Evolutionary conservation across 2,797 vertebrate species (phyloP).

Genomic region (Salmo trutta): DNA sequence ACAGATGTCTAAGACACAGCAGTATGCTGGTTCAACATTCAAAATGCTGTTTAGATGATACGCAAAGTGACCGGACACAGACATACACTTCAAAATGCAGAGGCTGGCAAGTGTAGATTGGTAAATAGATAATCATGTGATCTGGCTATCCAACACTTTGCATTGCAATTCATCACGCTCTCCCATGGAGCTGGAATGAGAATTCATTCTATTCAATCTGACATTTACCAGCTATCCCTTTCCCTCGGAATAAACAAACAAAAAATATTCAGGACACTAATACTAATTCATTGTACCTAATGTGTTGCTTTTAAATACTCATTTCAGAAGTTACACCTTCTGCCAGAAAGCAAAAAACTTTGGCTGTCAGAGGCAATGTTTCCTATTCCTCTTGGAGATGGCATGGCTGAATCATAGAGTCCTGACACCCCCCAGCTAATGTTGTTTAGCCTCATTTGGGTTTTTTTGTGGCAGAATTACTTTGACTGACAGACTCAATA

Average conservation of each 20-base stretch:
- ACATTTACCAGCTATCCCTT: slow-evolving; percentile 50
- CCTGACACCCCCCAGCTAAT: neutral
- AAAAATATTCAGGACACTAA: slow-evolving; percentile 51
- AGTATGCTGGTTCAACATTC: neutral
- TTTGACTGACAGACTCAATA: slow-evolving; percentile 15
- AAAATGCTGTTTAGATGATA: neutral
- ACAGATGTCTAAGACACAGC: slow-evolving; percentile 19
- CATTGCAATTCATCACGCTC: slow-evolving; percentile 16
- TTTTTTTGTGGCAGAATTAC: slow-evolving; percentile 22
- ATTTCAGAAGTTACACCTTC: slow-evolving; percentile 77
- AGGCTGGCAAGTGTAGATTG: neutral
- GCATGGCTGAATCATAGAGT: slow-evolving; percentile 20
- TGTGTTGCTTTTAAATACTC: slow-evolving; percentile 74
- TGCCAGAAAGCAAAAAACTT: slow-evolving; percentile 70
- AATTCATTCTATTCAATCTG: slow-evolving; percentile 56
- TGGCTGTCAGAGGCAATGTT: slow-evolving; percentile 66
- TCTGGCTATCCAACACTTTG: slow-evolving; percentile 13
- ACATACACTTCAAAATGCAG: neutral
- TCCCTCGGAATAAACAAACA: slow-evolving; percentile 39
- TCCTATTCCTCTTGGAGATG: slow-evolving; percentile 52
- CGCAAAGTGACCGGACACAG: neutral
- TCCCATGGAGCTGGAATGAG: slow-evolving; percentile 15
- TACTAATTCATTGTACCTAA: slow-evolving; percentile 57
- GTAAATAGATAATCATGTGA: slow-evolving; percentile 12
- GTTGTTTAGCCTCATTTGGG: slow-evolving; percentile 1